Evolutionary conservation across 2,113 vertebrate species (phyloP).

Genomic region (Notiomystis cincta): DNA sequence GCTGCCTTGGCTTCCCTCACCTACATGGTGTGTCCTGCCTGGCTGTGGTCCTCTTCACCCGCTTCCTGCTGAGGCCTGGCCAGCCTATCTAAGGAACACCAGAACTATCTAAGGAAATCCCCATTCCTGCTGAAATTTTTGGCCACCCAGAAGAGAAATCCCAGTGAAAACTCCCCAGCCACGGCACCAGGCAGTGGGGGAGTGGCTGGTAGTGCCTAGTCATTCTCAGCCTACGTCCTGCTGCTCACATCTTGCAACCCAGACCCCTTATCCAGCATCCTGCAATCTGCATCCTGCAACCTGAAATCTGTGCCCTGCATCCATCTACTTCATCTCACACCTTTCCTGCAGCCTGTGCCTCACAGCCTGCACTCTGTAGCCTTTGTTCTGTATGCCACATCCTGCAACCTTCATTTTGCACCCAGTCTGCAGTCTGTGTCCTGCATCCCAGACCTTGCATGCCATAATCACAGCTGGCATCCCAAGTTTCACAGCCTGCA

Average conservation of each 20-base stretch:
- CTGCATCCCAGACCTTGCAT: not conserved
- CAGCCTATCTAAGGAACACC: not conserved
- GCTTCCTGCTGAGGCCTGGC: not conserved
- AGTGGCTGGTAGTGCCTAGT: not conserved
- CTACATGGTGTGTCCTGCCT: not conserved
- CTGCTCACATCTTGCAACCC: not conserved
- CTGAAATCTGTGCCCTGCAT: not conserved
- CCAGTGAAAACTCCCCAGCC: not conserved
- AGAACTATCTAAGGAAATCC: not conserved
- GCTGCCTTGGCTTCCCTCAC: not conserved
- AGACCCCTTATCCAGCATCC: not conserved
- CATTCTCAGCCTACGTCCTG: not conserved
- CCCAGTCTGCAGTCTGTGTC: not conserved
- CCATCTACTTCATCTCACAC: not conserved
- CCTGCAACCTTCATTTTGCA: not conserved
- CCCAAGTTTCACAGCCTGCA: not conserved
- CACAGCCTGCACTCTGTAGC: not conserved
- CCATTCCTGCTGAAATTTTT: not conserved
- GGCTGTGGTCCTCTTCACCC: not conserved
- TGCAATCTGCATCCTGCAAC: not conserved
- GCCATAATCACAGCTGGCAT: not conserved
- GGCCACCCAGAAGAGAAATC: not conserved
- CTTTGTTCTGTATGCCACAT: not conserved
- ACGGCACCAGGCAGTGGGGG: not conserved
- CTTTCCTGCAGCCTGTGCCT: not conserved